These are phyloP conservation scores for Amphiprion ocellaris DNA, from an alignment of 2,113 vertebrate species.

Conservation along the genomic window DNA sequence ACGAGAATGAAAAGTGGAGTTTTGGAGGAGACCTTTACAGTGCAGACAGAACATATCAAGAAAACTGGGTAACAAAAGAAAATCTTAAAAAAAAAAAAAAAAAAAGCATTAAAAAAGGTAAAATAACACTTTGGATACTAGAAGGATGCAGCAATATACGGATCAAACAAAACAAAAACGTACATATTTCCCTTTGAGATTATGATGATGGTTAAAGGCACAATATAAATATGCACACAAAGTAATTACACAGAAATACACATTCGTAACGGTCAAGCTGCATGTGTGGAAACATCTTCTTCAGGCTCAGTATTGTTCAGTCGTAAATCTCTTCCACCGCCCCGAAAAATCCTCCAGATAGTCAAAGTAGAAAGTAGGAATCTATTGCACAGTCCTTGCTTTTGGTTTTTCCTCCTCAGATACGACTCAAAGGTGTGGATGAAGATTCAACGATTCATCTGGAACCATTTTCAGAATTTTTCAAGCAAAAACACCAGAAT, in stretches of 20 bases:
- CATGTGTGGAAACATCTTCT: slow-evolving; percentile 64
- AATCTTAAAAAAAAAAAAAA: slow-evolving; percentile 23
- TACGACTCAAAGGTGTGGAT: no score
- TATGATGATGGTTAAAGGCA: slow-evolving; percentile 80
- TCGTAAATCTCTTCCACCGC: slow-evolving; percentile 43
- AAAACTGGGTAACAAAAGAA: slow-evolving; percentile 7
- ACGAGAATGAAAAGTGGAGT: no score
- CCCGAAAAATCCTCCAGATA: slow-evolving; percentile 21
- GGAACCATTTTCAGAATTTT: no score
- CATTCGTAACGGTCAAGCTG: slow-evolving; percentile 85
- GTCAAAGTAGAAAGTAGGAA: slow-evolving; percentile 50
- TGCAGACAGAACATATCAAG: slow-evolving; percentile 50
- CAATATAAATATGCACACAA: slow-evolving; percentile 81
- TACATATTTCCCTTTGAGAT: slow-evolving; percentile 78
- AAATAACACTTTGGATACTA: slow-evolving; percentile 73
- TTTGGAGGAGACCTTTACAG: slow-evolving; percentile 27
- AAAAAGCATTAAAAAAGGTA: slow-evolving; percentile 35
- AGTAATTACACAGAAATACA: slow-evolving; percentile 69
- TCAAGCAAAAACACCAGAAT: no score
- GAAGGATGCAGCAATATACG: slow-evolving; percentile 58
- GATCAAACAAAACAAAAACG: slow-evolving; percentile 54
- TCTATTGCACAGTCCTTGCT: slow-evolving; percentile 76
- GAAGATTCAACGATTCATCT: no score
- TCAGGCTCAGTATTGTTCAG: slow-evolving; percentile 83
- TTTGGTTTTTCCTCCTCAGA: neutral